Base-by-base conservation (phyloP, 1,140 invertebrate genomes). In the Camponotus pennsylvanicus region DNA sequence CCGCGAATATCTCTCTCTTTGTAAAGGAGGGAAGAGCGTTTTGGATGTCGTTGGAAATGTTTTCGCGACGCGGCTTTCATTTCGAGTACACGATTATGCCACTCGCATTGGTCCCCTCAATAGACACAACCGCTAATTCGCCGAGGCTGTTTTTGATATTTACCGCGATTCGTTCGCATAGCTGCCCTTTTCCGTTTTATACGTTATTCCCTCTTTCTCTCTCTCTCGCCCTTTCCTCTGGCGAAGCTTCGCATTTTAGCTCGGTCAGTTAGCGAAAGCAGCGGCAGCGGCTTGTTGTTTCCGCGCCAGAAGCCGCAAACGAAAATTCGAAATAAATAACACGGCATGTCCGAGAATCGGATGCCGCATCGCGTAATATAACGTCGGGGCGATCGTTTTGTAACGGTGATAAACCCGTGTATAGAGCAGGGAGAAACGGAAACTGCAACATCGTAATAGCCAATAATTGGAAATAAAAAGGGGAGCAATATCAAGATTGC, bases 321-420 rank as follows among this genome's bases (percentile, higher is more conserved):
- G 40, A 83, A 83, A 83, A 83, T 75, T 75, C 32, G 55, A 83
- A 82, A 83, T 73, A 75, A 83, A 83, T 83, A 83, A 61, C 79
- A 57, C 79, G 66, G 66, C 61, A 15, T 71, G 52, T 45, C 66
- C 66, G 18, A 32, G 45, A 21, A 73, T 82, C 40, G 79, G 59
- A 82, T 61, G 8, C 45, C 67, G 21, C 37, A 45, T 80, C 66
- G 79, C 27, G 67, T 45, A 61, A 37, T 27, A 61, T 40, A 27
- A 61, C n/a, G 2, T 18, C 8, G n/a, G 2, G 13, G n/a, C 21
- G 45, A 59, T 70, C 52, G 52, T 27, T 18, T 52, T 9, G 9
- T 66, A 21, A 37, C 21, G 37, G 27, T 15, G 66, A 71, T 59
- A 49, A 73, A 80, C 45, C 52, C 21, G 45, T 27, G 49, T 70